A percentile compares a stretch with the other conserved stretches of the same genome.
phyloP scores from a whole-genome alignment of 2,888 invertebrate genomes.

The Nomada flava region DNA sequence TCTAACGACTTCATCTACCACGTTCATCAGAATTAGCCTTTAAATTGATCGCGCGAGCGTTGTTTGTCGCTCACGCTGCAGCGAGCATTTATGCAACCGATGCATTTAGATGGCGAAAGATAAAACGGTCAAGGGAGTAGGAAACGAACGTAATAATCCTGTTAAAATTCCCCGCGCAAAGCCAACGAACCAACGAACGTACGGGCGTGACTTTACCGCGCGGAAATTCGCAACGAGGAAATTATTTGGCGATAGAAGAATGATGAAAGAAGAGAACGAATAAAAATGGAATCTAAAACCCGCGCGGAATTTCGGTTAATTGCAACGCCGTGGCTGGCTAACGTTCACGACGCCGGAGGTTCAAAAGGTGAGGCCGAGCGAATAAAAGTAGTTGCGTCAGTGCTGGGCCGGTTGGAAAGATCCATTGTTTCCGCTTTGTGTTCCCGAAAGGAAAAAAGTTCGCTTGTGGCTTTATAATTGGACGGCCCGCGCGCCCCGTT shows the following conservation, averaged over 20 bases:
- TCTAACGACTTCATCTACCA: constrained; percentile 47
- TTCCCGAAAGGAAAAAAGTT: constrained; percentile 30
- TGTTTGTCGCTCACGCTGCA: constrained; percentile 55
- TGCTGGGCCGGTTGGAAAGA: constrained; percentile 30
- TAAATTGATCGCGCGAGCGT: constrained; percentile 56
- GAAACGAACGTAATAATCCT: constrained; percentile 59
- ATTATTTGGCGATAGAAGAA: constrained; percentile 30
- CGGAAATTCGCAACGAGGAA: constrained; percentile 15
- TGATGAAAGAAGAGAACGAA: too few species aligned
- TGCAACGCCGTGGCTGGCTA: constrained; percentile 40
- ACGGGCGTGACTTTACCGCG: constrained; percentile 8
- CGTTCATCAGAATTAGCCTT: constrained; percentile 52
- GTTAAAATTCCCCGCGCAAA: constrained; percentile 53
- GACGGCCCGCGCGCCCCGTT: constrained; percentile 19
- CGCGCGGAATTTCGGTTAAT: constrained; percentile 52
- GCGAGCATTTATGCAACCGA: constrained; percentile 50
- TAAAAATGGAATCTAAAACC: neutral
- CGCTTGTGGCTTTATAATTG: constrained; percentile 57
- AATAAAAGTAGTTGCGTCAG: constrained; percentile 56
- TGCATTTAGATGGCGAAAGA: constrained; percentile 62
- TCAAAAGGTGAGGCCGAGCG: constrained; percentile 50
- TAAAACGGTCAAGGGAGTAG: constrained; percentile 39
- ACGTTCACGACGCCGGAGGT: constrained; percentile 30
- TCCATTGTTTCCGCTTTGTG: constrained; percentile 59
- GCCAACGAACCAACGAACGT: neutral